Percentiles rank a stretch among this genome's conserved stretches.
Conservation (phyloP, 2,888 invertebrate genomes). For the Stomorhina lunata region DNA sequence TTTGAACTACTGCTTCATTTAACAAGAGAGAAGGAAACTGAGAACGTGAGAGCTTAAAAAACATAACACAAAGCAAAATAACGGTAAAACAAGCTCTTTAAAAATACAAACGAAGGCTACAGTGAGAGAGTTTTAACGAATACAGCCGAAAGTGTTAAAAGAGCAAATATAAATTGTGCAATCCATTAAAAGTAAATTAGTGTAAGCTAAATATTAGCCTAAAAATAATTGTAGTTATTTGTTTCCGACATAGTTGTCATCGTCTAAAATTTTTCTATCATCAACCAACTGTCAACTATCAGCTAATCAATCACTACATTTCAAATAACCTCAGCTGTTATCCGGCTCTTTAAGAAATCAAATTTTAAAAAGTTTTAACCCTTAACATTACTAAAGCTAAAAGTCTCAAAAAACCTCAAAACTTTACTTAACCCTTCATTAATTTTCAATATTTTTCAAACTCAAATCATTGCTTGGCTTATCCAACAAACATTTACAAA, state of each 20-base stretch:
- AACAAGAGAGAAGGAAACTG: slow-evolving; percentile 13
- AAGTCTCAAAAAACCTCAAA: no score
- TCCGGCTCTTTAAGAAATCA: no score
- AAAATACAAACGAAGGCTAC: slow-evolving; percentile 13
- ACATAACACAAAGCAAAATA: slow-evolving; percentile 18
- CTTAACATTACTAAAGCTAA: neutral
- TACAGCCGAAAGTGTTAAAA: slow-evolving; percentile 5
- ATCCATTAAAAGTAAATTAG: slow-evolving; percentile 16
- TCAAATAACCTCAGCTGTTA: no score
- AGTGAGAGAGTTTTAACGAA: neutral
- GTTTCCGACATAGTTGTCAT: slow-evolving; percentile 9
- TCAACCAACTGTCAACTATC: slow-evolving; percentile 17
- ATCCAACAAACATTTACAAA: neutral
- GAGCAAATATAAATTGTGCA: neutral
- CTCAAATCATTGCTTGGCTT: no score
- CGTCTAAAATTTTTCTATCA: neutral
- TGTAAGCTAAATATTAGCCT: slow-evolving; percentile 45
- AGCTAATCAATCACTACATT: slow-evolving; percentile 6
- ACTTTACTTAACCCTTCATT: no score
- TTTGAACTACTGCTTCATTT: neutral
- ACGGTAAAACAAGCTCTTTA: slow-evolving; percentile 33
- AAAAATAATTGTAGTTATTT: slow-evolving; percentile 12
- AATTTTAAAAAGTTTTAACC: no score
- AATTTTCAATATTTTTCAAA: no score
- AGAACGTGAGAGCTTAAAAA: slow-evolving; percentile 27